Base-by-base conservation (phyloP, 2,797 vertebrate species). In the Onychomys torridus region DNA sequence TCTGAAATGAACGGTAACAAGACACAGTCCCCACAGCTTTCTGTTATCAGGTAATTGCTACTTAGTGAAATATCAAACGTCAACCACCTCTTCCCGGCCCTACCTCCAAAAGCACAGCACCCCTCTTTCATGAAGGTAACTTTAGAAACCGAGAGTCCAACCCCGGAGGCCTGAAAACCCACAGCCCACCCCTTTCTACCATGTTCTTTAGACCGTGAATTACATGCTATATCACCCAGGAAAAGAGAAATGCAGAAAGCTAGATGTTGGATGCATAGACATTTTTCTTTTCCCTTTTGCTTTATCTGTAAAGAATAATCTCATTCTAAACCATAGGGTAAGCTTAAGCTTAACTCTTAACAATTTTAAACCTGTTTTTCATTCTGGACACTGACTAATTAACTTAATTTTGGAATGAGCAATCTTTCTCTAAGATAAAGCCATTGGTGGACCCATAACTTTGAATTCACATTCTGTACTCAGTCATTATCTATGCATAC, bases 11-110 rank as follows among this genome's bases (percentile, higher is more conserved):
- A 91, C 4, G n/a, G 97, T 76, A 97, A 96, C 88, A 43, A 93
- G 85, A 96, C 73, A 4, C 97, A 73, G 37, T 6, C 93, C 95
- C 0, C 0, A 43, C 96, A 49, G 96, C 67, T 23, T 69, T 29
- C 76, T 82, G 91, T 92, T 95, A 88, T 96, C 98, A 93, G 78
- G 97, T 96, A 59, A 96, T 49, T 97, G 97, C 97, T 97, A 95
- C 96, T 95, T 89, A 84, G 89, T 97, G 89, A 71, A 97, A 94
- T 65, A 81, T 57, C 95, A 94, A 89, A 93, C 19, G 0, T 16
- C 87, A 10, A 4, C 91, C 90, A 61, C 91, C 55, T 91, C 86
- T 43, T 85, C 49, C 55, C 2, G 8, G 65, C 37, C 13, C 81
- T 78, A 57, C 81, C 90, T 97, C 90, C 32, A 43, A 84, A 93